Conservation (phyloP, 2,888 invertebrate genomes). For the Habrosyne pyritoides region DNA sequence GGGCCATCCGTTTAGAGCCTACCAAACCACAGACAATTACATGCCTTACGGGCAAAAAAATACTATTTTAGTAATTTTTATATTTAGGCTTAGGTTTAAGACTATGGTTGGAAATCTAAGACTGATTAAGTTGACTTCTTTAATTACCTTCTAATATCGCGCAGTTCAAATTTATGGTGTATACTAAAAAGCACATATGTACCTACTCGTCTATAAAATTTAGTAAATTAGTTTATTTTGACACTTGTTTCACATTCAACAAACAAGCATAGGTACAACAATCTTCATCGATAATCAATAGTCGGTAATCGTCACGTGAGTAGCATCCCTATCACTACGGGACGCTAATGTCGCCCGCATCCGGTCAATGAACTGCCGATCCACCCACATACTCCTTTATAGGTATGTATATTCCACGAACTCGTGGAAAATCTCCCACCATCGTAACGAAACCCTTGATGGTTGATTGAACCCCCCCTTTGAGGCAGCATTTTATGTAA, state of each 20-base stretch:
- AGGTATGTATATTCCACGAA: background rate
- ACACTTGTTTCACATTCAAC: background rate
- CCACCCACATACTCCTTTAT: slow-evolving; percentile 7
- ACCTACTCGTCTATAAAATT: background rate
- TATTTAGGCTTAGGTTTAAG: too few species aligned
- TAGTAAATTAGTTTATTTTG: background rate
- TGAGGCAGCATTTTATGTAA: background rate
- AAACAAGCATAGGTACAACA: slow-evolving; percentile 10
- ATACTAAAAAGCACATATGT: too few species aligned
- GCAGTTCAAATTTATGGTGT: too few species aligned
- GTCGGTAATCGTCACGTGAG: slow-evolving; percentile 30
- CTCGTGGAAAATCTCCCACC: background rate
- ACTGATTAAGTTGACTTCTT: too few species aligned
- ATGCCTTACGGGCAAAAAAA: too few species aligned
- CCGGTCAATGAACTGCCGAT: slow-evolving; percentile 43
- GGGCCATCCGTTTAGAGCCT: too few species aligned
- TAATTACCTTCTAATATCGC: too few species aligned
- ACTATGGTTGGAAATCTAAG: too few species aligned
- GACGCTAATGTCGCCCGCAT: slow-evolving; percentile 51
- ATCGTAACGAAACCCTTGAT: background rate
- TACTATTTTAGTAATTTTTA: too few species aligned
- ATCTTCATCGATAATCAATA: slow-evolving; percentile 27
- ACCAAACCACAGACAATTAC: too few species aligned
- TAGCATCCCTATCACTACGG: slow-evolving; percentile 42
- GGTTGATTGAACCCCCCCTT: background rate